phyloP scores from a whole-genome alignment of 2,797 vertebrate genomes.

The Pantherophis vulpinus region DNA sequence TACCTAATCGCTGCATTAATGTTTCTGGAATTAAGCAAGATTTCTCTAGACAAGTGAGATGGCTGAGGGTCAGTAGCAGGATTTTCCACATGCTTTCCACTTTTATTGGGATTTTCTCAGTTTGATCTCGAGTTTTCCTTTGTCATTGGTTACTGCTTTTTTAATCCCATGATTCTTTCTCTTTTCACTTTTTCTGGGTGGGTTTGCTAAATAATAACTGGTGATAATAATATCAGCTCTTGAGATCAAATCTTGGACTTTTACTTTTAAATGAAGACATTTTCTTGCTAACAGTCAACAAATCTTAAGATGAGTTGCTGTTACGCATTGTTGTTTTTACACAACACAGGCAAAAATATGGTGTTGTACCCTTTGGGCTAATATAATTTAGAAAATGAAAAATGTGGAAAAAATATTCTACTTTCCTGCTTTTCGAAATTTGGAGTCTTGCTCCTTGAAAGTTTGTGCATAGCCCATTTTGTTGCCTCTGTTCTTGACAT shows the following conservation, averaged over 20 bases:
- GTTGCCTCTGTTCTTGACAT: slow-evolving; percentile 48
- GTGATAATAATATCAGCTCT: background rate
- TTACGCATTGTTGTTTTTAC: background rate
- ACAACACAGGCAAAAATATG: background rate
- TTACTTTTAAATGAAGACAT: background rate
- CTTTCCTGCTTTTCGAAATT: background rate
- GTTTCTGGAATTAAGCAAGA: background rate
- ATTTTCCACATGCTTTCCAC: background rate
- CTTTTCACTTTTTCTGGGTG: background rate
- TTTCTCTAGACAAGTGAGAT: background rate
- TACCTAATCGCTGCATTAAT: background rate
- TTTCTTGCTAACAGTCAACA: background rate
- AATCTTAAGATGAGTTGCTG: background rate
- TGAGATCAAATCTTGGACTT: slow-evolving; percentile 19
- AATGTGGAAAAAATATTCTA: slow-evolving; percentile 27
- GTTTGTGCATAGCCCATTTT: slow-evolving; percentile 25
- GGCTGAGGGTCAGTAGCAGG: background rate
- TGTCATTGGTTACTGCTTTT: background rate
- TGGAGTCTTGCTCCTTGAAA: slow-evolving; percentile 3
- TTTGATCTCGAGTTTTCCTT: background rate
- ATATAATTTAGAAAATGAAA: background rate
- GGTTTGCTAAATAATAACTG: background rate
- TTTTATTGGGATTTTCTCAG: background rate
- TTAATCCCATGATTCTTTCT: background rate
- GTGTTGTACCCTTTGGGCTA: background rate